Evolutionary conservation across 2,888 invertebrate species (phyloP).

Genomic region (Brachynemurus nebulosus): DNA sequence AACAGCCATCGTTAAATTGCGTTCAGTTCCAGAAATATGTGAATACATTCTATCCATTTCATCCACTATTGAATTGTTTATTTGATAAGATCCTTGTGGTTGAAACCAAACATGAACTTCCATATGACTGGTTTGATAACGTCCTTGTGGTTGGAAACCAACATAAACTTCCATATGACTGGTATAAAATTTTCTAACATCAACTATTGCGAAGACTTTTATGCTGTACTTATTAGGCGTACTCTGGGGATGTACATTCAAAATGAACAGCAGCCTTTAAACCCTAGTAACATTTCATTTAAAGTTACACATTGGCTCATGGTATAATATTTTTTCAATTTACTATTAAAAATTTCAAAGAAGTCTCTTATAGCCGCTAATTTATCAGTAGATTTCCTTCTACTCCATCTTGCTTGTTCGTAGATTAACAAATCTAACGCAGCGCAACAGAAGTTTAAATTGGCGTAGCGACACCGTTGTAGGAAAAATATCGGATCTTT

Average conservation of each 20-base stretch:
- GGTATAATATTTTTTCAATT: conserved; percentile 17
- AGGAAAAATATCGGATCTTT: conserved; percentile 17
- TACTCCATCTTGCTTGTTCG: conserved; percentile 2
- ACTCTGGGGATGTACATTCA: conserved; percentile 17
- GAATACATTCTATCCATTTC: conserved; percentile 13
- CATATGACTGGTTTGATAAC: no score
- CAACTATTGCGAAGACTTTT: conserved; percentile 18
- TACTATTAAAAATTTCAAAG: conserved; percentile 19
- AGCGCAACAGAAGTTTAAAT: conserved; percentile 14
- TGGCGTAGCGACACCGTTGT: conserved; percentile 15
- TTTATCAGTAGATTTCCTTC: conserved; percentile 11
- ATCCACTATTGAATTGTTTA: conserved; percentile 10
- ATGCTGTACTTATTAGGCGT: conserved; percentile 21
- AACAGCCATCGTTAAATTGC: conserved; percentile 20
- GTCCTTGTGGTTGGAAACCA: conserved; percentile 19
- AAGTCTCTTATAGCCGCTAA: conserved; percentile 17
- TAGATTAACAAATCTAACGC: conserved; percentile 16
- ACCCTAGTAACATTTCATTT: conserved; percentile 18
- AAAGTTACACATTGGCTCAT: conserved; percentile 18
- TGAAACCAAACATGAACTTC: no score
- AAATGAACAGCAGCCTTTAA: conserved; percentile 19
- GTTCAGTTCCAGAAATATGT: conserved; percentile 14
- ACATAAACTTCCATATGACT: conserved; percentile 18
- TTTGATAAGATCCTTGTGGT: no score
- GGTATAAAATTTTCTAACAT: conserved; percentile 18